phyloP scores from a whole-genome alignment of 1,140 invertebrate genomes.

The Varroa destructor region DNA sequence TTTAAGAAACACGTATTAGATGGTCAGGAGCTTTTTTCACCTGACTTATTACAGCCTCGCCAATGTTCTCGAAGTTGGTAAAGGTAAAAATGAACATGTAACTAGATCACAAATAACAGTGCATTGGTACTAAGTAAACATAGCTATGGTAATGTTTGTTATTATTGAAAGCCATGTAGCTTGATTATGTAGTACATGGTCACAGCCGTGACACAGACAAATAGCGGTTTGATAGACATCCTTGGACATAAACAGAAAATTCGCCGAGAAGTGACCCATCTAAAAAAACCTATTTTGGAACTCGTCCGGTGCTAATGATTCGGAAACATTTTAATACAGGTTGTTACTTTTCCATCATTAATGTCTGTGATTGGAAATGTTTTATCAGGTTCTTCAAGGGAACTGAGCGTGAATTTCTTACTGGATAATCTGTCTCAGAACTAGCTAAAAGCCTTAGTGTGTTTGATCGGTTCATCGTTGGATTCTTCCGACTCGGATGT shows the following conservation, averaged over 20 bases:
- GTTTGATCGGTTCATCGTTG: not conserved
- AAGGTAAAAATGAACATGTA: slow-evolving; percentile 29
- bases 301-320: slow-evolving; percentile 31
- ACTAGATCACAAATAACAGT: too few species aligned
- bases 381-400: not conserved
- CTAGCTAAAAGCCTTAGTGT: not conserved
- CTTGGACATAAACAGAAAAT: slow-evolving; percentile 43
- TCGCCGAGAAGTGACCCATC: slow-evolving; percentile 36
- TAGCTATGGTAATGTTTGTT: too few species aligned
- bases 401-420: not conserved
- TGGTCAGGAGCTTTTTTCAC: slow-evolving; percentile 48
- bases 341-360: too few species aligned
- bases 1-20: slow-evolving; percentile 45
- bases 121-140: too few species aligned
- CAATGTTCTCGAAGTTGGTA: slow-evolving; percentile 46
- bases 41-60: slow-evolving; percentile 46
- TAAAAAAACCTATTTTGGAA: slow-evolving; percentile 37
- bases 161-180: too few species aligned
- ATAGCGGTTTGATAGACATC: slow-evolving; percentile 35
- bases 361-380: too few species aligned
- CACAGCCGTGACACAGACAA: too few species aligned
- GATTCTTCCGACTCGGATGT: too few species aligned
- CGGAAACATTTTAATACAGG: slow-evolving; percentile 34
- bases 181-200: too few species aligned
- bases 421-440: not conserved